Percentiles rank a stretch among this genome's conserved stretches.
Conservation (phyloP, 2,113 vertebrate species). For the human (Homo sapiens) region GRCh38 chr2:6181001-6181500, state of each 20-base stretch:
- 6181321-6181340: rapidly evolving
- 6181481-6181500: no score
- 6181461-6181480: neutral
- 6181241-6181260: neutral
- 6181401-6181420: rapidly evolving
- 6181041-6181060: neutral
- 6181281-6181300: rapidly evolving
- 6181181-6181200: neutral
- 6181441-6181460: rapidly evolving
- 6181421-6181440: neutral
- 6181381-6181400: neutral
- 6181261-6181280: rapidly evolving
- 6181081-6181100: neutral
- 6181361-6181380: rapidly evolving
- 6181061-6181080: no score
- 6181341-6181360: neutral
- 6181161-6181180: no score
- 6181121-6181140: neutral
- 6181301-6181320: no score
- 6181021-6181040: neutral
- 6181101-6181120: neutral
- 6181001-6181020: neutral
- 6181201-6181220: neutral
- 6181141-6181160: neutral
- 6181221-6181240: neutral